Conservation (phyloP, 92 coral and sea anemone species). For the Zoanthus gigantus region DNA sequence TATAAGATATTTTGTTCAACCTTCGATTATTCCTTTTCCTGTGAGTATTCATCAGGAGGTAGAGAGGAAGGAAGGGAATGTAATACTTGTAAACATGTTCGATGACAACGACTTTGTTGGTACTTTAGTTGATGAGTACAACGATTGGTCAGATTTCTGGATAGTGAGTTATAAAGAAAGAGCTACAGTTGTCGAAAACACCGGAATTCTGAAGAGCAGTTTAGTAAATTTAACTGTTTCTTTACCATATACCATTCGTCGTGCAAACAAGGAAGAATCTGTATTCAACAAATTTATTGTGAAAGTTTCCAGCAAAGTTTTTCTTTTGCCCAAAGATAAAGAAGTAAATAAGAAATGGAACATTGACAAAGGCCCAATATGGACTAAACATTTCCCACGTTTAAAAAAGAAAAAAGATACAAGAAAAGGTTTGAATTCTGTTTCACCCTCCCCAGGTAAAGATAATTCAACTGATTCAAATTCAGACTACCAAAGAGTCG, state of each 20-base stretch:
- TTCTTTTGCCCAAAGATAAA: neutral
- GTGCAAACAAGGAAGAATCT: neutral
- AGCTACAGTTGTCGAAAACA: conserved; percentile 26
- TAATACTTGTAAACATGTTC: conserved; percentile 11
- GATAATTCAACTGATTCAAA: neutral
- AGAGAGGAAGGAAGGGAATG: conserved; percentile 7
- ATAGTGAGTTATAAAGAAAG: conserved; percentile 21
- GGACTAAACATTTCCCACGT: neutral
- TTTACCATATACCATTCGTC: conserved; percentile 4
- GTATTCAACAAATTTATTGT: conserved; percentile 10
- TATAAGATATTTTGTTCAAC: neutral
- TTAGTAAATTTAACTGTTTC: neutral
- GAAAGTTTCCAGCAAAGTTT: conserved; percentile 10
- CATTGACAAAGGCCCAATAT: neutral
- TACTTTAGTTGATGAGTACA: neutral
- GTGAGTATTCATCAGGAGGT: conserved; percentile 39
- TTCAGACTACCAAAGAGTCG: neutral
- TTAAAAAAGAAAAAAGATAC: neutral
- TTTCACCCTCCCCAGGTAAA: neutral
- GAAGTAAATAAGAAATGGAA: neutral
- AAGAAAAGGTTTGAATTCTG: neutral
- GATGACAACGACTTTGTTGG: conserved; percentile 29
- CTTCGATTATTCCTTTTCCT: conserved; percentile 7
- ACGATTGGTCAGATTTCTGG: conserved; percentile 22
- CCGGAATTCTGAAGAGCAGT: conserved; percentile 5